phyloP scores from a whole-genome alignment of 2,113 vertebrate species.

The Osmerus eperlanus region DNA sequence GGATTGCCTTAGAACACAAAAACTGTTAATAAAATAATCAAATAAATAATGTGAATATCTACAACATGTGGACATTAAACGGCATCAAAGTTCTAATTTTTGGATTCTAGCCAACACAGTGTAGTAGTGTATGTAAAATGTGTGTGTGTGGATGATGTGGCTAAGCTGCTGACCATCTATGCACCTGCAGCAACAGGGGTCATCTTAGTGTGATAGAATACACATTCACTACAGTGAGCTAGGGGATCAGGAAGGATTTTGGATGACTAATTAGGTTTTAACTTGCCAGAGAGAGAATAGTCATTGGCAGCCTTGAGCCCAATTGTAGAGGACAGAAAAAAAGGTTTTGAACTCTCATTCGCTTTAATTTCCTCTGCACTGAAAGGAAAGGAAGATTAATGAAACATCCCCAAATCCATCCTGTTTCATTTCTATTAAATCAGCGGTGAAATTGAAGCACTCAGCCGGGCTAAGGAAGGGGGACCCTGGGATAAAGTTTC shows the following conservation, averaged over 20 bases:
- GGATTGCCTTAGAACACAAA: too few species aligned
- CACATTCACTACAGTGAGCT: conserved; percentile 60
- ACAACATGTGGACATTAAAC: too few species aligned
- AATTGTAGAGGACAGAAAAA: conserved; percentile 59
- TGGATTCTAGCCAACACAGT: too few species aligned
- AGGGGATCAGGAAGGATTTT: conserved; percentile 84
- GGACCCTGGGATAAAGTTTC: conserved; percentile 80
- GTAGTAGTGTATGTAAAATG: neutral
- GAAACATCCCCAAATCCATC: conserved; percentile 98
- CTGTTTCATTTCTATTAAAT: conserved; percentile 98
- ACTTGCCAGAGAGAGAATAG: conserved; percentile 81
- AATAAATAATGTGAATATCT: too few species aligned
- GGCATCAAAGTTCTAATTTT: too few species aligned
- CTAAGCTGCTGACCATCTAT: conserved; percentile 41
- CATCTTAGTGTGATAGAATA: conserved; percentile 51
- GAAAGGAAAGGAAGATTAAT: conserved; percentile 96
- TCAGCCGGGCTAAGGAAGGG: conserved; percentile 56
- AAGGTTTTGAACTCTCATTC: conserved; percentile 82
- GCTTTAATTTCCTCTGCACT: conserved; percentile 91
- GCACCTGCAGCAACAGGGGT: conserved; percentile 59
- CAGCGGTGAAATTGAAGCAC: conserved; percentile 89
- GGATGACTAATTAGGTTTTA: conserved; percentile 88
- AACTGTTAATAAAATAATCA: too few species aligned
- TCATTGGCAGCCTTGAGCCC: conserved; percentile 77
- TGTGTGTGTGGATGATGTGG: conserved; percentile 8